Evolutionary conservation across 2,888 invertebrate genomes (phyloP), one percentile per base, ranked within the genome.

Genomic region (Syrphus vitripennis): DNA sequence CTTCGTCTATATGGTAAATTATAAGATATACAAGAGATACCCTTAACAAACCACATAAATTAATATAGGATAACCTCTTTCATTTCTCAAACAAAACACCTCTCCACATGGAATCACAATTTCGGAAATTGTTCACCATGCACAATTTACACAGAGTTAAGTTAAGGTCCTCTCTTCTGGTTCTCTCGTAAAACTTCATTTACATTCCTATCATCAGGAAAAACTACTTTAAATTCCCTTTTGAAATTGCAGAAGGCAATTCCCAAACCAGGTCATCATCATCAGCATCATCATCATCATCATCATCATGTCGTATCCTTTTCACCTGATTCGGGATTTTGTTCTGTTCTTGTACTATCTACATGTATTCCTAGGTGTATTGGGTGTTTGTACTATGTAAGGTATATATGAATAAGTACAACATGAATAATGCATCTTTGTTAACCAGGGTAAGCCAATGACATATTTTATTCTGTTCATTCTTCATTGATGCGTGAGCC

Each of bases 211-310:
- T 74, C 74, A 65, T 81, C 77, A 48, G 61, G 61, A 61, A 48
- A 50, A 71, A 57, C 74, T 65, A 81, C 48, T 86, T 82, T 61
- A 86, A 81, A 86, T 86, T 86, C 86, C 74, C 86, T 86, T 86
- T 81, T 82, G 74, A 74, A 86, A 86, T 70, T 78, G 86, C 77
- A 81, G 86, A 55, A 78, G 77, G 86, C 70, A 78, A 86, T 81
- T 70, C 63, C 24, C 63, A 71, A 83, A 86, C 74, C 70, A 77
- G 86, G 81, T 86, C 86, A 86, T 61, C 67, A 59, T 45, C 45
- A 45, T 45, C 59, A 59, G 10, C 42, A n/a, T 45, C 19, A n/a
- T n/a, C n/a, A n/a, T n/a, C n/a, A n/a, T n/a, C n/a, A n/a, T 86
- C 86, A 86, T 61, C 67, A 34, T 67, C 63, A 48, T 70, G 77